Percentiles rank a stretch among this genome's conserved stretches.
Conservation (phyloP, 2,113 vertebrate species). For the Hippocampus zosterae region DNA sequence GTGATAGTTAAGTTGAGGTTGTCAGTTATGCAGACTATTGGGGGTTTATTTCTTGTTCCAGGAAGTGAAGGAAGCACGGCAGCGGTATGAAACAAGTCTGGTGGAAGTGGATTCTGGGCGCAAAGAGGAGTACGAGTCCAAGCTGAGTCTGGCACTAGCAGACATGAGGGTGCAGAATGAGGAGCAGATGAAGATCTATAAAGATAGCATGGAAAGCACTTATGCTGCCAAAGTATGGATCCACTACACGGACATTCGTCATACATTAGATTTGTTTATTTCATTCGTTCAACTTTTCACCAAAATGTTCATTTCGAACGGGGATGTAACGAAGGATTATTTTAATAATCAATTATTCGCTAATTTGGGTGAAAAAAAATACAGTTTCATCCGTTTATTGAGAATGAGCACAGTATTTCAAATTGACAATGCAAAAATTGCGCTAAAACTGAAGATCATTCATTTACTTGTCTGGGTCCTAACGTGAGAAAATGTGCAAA, state of each 20-base stretch:
- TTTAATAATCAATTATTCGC: too few species aligned
- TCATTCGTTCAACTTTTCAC: neutral
- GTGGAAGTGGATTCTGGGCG: constrained; percentile 81
- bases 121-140: constrained; percentile 80
- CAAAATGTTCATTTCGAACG: neutral
- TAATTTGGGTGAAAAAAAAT: too few species aligned
- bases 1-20: neutral
- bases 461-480: too few species aligned
- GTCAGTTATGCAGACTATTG: neutral
- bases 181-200: constrained; percentile 80
- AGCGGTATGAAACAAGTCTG: constrained; percentile 74
- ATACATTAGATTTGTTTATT: neutral
- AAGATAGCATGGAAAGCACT: constrained; percentile 78
- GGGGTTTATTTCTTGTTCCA: constrained; percentile 32
- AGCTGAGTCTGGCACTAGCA: constrained; percentile 76
- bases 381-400: too few species aligned
- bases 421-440: too few species aligned
- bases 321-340: neutral
- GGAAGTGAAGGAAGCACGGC: constrained; percentile 83
- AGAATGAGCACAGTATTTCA: too few species aligned
- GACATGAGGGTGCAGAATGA: constrained; percentile 84
- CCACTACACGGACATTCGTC: neutral
- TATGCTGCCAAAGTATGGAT: constrained; percentile 76
- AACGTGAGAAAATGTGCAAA: too few species aligned
- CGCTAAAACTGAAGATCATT: too few species aligned